phyloP scores from a whole-genome alignment of 2,113 vertebrate genomes.

The Onychostruthus taczanowskii region DNA sequence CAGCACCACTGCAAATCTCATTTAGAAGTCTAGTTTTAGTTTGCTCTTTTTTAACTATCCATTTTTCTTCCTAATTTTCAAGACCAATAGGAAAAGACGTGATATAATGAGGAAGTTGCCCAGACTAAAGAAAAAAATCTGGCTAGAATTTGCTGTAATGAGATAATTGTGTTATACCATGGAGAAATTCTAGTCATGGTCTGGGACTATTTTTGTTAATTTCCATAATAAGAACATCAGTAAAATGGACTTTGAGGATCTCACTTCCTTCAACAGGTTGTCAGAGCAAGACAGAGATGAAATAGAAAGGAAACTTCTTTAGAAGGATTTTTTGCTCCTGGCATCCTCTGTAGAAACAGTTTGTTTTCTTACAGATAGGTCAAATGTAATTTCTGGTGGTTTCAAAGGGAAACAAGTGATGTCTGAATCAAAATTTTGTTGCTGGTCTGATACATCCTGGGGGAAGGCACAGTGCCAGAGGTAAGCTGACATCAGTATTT shows the following conservation, averaged over 20 bases:
- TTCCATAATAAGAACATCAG: not conserved
- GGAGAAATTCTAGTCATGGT: not conserved
- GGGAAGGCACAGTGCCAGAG: not conserved
- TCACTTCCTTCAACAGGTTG: rapidly evolving
- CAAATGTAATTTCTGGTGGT: not conserved
- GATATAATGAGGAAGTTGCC: not conserved
- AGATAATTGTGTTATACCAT: not conserved
- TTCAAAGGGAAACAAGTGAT: not conserved
- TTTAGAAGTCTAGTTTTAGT: not conserved
- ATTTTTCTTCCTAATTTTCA: not conserved
- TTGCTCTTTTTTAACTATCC: not conserved
- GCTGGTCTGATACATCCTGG: not conserved
- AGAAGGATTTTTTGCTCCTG: not conserved
- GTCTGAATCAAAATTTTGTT: not conserved
- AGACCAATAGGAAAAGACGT: not conserved
- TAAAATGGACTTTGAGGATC: not conserved
- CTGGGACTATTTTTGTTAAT: not conserved
- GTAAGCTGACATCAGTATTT: not conserved
- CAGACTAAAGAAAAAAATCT: not conserved
- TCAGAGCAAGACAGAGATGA: not conserved
- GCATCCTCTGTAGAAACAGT: not conserved
- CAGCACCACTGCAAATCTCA: not conserved
- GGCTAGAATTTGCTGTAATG: not conserved
- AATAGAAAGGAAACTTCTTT: not conserved
- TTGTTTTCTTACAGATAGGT: not conserved